A percentile compares a stretch with the other conserved stretches of the same genome.
These are phyloP conservation scores for Tetragnatha montana DNA, from an alignment of 2,888 invertebrate species.

Conservation along the genomic window DNA sequence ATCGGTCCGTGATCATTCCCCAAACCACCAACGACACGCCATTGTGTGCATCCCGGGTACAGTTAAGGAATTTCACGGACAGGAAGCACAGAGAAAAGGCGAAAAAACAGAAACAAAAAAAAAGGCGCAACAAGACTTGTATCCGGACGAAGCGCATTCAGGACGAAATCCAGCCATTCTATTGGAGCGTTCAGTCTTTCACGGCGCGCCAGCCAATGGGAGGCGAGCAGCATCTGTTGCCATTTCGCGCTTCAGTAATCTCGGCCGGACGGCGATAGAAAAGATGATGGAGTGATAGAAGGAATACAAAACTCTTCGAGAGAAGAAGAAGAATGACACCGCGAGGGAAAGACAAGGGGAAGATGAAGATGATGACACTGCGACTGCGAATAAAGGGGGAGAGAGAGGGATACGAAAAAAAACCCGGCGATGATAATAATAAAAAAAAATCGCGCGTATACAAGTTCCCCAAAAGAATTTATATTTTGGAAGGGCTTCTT, in stretches of 20 bases:
- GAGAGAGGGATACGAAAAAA: slow-evolving; percentile 32
- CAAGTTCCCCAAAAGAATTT: slow-evolving; percentile 65
- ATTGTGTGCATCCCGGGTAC: slow-evolving; percentile 58
- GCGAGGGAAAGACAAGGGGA: slow-evolving; percentile 65
- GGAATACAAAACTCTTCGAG: slow-evolving; percentile 54
- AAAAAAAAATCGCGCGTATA: slow-evolving; percentile 24
- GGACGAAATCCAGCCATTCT: slow-evolving; percentile 52
- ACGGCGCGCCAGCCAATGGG: slow-evolving; percentile 60
- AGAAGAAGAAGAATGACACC: slow-evolving; percentile 60
- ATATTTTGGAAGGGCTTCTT: slow-evolving; percentile 65
- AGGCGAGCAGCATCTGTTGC: slow-evolving; percentile 68
- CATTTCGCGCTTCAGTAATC: slow-evolving; percentile 69
- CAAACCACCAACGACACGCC: slow-evolving; percentile 66
- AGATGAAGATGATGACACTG: slow-evolving; percentile 69
- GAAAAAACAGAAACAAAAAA: background rate
- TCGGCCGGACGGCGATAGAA: slow-evolving; percentile 64
- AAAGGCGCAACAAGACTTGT: slow-evolving; percentile 54
- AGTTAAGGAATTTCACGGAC: slow-evolving; percentile 45
- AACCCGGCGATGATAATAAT: slow-evolving; percentile 4
- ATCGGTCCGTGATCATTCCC: slow-evolving; percentile 49
- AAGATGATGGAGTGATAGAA: slow-evolving; percentile 66
- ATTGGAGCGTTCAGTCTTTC: slow-evolving; percentile 69
- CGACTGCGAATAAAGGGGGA: slow-evolving; percentile 36
- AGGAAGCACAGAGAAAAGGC: slow-evolving; percentile 1
- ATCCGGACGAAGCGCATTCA: slow-evolving; percentile 43